Base-by-base conservation (phyloP, 2,888 invertebrate species). In the Panzeria rudis region DNA sequence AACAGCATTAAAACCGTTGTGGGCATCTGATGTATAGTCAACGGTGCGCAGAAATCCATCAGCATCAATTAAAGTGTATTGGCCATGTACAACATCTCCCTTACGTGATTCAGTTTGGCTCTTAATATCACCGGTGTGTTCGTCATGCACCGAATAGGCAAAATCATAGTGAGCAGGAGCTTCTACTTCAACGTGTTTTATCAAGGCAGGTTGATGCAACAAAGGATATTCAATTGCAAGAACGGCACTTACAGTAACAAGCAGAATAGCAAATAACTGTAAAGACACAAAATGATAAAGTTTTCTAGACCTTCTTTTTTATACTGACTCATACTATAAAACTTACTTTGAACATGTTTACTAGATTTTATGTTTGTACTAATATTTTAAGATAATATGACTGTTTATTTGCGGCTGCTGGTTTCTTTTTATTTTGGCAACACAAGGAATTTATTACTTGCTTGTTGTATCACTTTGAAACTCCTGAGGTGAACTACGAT, bases 1-100 rank as follows among this genome's bases (percentile, higher is more conserved):
- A 44, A 94, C 92, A 32, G 94, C 94, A 88, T 94, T 94, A 91
- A 94, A 94, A 69, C 94, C 94, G 84, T 93, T 93, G 87, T 93
- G 93, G 32, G 93, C 92, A 89, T 94, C 94, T 59, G 94, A 93
- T 62, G 93, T 93, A 89, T 94, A 94, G 86, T 94, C 93, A 52
- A 94, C 94, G 61, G 92, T 93, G 83, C 94, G 92, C 86, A 93
- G 92, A 86, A 92, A 93, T 41, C 94, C 94, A 90, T 94, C 94
- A 84, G 94, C 89, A 88, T 94, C 94, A 85, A 94, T 90, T 59
- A 94, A 89, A 9, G 93, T 92, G 89, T 94, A 94, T 89, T 93
- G 93, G 15, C 94, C 94, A 71, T 94, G 93, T 20, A 94, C 93
- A 82, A 92, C 91, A 87, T 94, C 94, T 54, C 94, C 94, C 87